These are phyloP conservation scores for Dichetophora obliterata DNA, from an alignment of 2,888 invertebrate species.

Conservation along the genomic window DNA sequence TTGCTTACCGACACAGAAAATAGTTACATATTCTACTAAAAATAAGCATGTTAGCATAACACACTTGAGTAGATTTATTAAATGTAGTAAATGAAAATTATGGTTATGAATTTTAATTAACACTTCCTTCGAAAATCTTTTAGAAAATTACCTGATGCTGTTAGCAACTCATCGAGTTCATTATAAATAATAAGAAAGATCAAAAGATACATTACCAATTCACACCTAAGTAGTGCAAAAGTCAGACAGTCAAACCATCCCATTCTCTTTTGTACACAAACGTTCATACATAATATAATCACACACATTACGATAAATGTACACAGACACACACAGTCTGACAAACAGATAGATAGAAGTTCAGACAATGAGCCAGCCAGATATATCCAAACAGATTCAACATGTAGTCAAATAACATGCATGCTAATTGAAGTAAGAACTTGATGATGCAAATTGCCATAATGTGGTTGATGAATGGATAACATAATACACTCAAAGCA, in stretches of 20 bases:
- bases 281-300: conserved; percentile 56
- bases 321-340: neutral
- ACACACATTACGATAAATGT: conserved; percentile 56
- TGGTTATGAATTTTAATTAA: too few species aligned
- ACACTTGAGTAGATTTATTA: too few species aligned
- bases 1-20: too few species aligned
- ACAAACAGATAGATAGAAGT: neutral
- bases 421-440: too few species aligned
- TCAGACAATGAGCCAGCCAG: neutral
- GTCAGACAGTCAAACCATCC: neutral
- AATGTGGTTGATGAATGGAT: too few species aligned
- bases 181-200: neutral
- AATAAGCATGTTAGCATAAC: too few species aligned
- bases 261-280: neutral
- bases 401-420: neutral
- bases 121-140: too few species aligned
- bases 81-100: too few species aligned
- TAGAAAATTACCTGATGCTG: too few species aligned
- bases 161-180: neutral
- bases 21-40: too few species aligned
- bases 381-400: neutral
- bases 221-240: neutral
- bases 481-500: too few species aligned
- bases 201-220: neutral
- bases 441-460: too few species aligned